Evolutionary conservation across 2,888 invertebrate genomes (phyloP).

Genomic region (Nasonovia ribisnigri): DNA sequence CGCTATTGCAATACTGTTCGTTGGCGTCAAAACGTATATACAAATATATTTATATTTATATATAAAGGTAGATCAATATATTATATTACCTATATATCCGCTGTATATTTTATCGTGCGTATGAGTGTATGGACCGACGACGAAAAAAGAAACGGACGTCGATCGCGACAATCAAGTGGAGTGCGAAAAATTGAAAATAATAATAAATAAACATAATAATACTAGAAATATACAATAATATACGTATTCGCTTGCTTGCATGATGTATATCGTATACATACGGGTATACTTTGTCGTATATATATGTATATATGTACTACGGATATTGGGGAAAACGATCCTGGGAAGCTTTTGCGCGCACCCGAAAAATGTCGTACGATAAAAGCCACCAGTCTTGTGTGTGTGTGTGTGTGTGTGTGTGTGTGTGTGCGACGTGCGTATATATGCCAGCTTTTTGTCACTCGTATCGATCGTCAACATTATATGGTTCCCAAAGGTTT

Average conservation of each 20-base stretch:
- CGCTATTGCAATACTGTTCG: not conserved
- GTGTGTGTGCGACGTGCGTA: not conserved
- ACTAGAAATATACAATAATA: not conserved
- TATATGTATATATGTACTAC: not conserved
- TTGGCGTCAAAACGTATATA: not conserved
- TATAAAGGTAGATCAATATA: not conserved
- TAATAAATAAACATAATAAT: not conserved
- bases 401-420: not conserved
- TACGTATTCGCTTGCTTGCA: not conserved
- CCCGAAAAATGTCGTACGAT: not conserved
- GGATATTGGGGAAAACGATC: not conserved
- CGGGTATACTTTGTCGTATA: not conserved
- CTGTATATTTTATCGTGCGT: too few relatives aligned
- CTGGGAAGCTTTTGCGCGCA: not conserved
- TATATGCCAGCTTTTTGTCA: not conserved
- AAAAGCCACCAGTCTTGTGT: not conserved
- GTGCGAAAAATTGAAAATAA: not conserved
- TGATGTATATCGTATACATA: not conserved
- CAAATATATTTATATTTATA: not conserved
- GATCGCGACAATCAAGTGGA: not conserved
- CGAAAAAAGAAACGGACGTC: not conserved
- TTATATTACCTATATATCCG: not conserved
- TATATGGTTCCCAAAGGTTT: constrained; percentile 39
- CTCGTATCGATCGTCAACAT: constrained; percentile 28
- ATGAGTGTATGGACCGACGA: not conserved